Percentiles rank a stretch among this genome's conserved stretches.
Evolutionary conservation across 2,888 invertebrate genomes (phyloP).

Genomic region (Atethmia centrago): DNA sequence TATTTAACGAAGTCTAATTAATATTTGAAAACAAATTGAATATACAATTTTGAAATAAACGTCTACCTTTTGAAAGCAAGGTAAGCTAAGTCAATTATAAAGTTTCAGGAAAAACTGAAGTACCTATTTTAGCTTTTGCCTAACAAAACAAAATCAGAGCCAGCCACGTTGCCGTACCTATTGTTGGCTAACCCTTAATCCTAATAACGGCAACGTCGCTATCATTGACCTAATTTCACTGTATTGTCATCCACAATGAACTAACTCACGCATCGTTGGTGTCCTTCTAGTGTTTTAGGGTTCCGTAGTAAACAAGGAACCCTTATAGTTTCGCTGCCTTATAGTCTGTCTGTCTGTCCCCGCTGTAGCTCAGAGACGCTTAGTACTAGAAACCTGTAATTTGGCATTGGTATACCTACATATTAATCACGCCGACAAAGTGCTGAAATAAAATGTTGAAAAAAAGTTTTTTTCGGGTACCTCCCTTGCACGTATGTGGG

Average conservation of each 20-base stretch:
- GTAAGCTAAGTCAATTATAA: constrained; percentile 4
- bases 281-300: too few species aligned
- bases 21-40: neutral
- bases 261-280: neutral
- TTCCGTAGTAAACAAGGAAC: too few species aligned
- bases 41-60: neutral
- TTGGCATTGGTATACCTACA: too few species aligned
- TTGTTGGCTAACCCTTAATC: constrained; percentile 31
- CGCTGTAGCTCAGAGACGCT: too few species aligned
- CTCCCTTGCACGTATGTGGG: too few species aligned
- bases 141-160: constrained; percentile 23
- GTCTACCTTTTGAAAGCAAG: constrained; percentile 4
- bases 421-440: too few species aligned
- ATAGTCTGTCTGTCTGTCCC: too few species aligned
- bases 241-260: constrained; percentile 9
- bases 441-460: too few species aligned
- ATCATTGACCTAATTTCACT: constrained; percentile 23
- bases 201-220: constrained; percentile 25
- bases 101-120: constrained; percentile 19
- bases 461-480: too few species aligned
- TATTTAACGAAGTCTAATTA: neutral
- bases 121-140: constrained; percentile 11
- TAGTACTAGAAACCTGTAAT: too few species aligned
- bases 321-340: too few species aligned
- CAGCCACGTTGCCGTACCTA: neutral